These are phyloP conservation scores for Malthinus flaveolus DNA, from an alignment of 2,888 invertebrate genomes.

Conservation along the genomic window DNA sequence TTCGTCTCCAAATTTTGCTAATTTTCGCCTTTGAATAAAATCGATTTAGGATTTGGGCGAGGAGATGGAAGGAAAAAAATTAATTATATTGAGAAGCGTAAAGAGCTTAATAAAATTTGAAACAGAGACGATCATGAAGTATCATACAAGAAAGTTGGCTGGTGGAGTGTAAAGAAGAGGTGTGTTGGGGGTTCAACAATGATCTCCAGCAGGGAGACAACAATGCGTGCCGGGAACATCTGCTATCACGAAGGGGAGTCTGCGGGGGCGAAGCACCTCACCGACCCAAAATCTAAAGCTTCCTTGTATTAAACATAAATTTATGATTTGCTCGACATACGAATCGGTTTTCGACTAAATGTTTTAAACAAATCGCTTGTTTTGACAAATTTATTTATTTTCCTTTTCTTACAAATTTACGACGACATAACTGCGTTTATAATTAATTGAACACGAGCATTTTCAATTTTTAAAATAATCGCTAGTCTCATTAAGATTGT, in stretches of 20 bases:
- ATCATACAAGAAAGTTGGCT: constrained; percentile 29
- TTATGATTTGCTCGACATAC: constrained; percentile 12
- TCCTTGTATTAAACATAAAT: constrained; percentile 23
- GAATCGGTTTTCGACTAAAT: constrained; percentile 7
- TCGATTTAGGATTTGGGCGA: not conserved
- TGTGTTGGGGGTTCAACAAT: constrained; percentile 45
- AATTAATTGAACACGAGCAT: too few relatives aligned
- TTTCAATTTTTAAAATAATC: too few relatives aligned
- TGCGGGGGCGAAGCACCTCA: constrained; percentile 34
- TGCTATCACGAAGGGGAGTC: constrained; percentile 46
- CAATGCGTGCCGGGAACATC: constrained; percentile 53
- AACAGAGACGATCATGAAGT: constrained; percentile 23
- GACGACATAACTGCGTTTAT: too few relatives aligned
- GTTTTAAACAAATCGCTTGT: not conserved
- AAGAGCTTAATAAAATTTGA: constrained; percentile 11
- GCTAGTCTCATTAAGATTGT: too few relatives aligned
- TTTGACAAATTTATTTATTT: not conserved
- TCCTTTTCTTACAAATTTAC: too few relatives aligned
- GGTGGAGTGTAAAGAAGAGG: constrained; percentile 44
- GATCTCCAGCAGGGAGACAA: constrained; percentile 49
- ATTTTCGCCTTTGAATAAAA: too few relatives aligned
- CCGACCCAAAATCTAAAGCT: constrained; percentile 15
- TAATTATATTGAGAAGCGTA: constrained; percentile 10
- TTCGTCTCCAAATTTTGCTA: too few relatives aligned
- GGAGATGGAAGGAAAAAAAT: not conserved